Evolutionary conservation across 2,888 invertebrate genomes (phyloP), one percentile per base, ranked within the genome.

Genomic region (Acanthosepion lycidas): DNA sequence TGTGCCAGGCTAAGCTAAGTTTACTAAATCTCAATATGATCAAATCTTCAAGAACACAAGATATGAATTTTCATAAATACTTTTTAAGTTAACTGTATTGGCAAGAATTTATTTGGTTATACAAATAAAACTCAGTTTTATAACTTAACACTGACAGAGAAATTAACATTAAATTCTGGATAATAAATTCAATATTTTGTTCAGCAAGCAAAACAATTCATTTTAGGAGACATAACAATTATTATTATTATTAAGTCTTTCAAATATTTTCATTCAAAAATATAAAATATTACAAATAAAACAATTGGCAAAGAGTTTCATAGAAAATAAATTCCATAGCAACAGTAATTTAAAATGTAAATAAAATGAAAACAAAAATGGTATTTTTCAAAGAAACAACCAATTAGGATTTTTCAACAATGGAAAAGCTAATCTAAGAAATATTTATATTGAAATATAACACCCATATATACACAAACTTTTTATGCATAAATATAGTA

Each of bases 11-110:
- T 51, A 51, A 51, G 51, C 51, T 51, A 51, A 51, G 12, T 51
- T 51, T 51, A 51, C 9, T 51, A 51, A 51, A 51, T 51, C 6
- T 51, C 51, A 9, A 51, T 12, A 51, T 51, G 12, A 51, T 51
- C 51, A 51, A 12, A 51, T 51, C 51, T 51, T 51, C 51, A 51
- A 51, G 51, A 51, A 51, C 51, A 51, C 51, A 51, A 51, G 51
- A 51, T n/a, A 12, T 51, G 51, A 12, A 12, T 51, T 51, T 51
- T 94, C 23, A 94, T 26, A 78, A 78, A 51, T 91, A 94, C 6
- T 64, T 64, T 59, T 93, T 12, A 53, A 91, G 26, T 48, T 78
- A 64, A 26, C 55, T 91, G 26, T 94, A 94, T 94, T 91, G 59
- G 9, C 94, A 94, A 42, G 48, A 48, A 23, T 48, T 49, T 51